phyloP scores from a whole-genome alignment of 1,140 invertebrate genomes.

The Eulimnadia texana region DNA sequence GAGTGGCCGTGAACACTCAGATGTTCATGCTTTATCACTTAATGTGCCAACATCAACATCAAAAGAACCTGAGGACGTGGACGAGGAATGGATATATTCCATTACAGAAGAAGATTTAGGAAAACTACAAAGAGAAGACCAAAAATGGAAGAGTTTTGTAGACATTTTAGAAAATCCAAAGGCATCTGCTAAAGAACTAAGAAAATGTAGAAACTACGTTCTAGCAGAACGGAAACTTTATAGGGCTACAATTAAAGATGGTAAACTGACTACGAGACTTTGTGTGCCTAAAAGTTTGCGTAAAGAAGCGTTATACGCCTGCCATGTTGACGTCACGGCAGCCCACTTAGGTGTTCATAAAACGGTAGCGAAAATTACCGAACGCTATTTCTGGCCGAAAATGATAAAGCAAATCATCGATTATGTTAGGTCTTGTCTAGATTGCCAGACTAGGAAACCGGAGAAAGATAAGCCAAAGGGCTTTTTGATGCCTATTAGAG shows the following conservation, averaged over 20 bases:
- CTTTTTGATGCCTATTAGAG: neutral
- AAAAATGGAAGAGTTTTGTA: neutral
- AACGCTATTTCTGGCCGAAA: slow-evolving; percentile 3
- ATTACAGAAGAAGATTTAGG: neutral
- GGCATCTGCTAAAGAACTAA: neutral
- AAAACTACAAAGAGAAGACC: neutral
- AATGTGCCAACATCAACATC: too few species aligned
- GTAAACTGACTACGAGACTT: neutral
- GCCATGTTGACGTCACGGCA: neutral
- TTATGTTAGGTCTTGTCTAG: neutral
- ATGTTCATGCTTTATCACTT: slow-evolving; percentile 27
- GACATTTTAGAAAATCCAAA: neutral
- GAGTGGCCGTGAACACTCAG: slow-evolving; percentile 25
- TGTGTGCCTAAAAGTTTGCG: neutral
- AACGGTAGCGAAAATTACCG: neutral
- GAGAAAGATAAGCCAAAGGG: neutral
- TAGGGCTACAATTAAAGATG: neutral
- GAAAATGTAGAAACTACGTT: neutral
- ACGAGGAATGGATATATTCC: neutral
- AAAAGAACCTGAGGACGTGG: neutral
- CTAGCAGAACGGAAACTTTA: neutral
- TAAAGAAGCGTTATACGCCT: neutral
- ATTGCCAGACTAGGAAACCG: neutral
- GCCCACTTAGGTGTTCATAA: neutral
- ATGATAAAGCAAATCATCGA: neutral